These are phyloP conservation scores for Thinocorus orbignyianus DNA, from an alignment of 2,113 vertebrate species.

Conservation along the genomic window DNA sequence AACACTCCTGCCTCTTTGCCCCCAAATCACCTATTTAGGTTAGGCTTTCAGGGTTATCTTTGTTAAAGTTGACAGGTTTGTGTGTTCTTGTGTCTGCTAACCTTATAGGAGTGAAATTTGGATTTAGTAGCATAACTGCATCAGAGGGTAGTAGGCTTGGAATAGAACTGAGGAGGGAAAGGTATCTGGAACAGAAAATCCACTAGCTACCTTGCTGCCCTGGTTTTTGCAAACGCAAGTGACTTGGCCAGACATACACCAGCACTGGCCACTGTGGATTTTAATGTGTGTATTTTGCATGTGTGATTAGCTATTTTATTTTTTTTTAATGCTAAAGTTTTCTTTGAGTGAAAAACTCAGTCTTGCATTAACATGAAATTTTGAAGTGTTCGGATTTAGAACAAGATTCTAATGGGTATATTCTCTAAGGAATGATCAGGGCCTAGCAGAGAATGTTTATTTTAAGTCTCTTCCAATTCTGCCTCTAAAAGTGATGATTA, in stretches of 20 bases:
- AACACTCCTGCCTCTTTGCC: fast-evolving
- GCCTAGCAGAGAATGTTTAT: neutral
- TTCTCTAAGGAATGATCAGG: neutral
- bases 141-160: neutral
- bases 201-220: neutral
- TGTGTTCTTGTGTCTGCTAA: neutral
- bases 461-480: neutral
- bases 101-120: neutral
- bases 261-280: neutral
- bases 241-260: neutral
- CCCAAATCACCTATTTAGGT: neutral
- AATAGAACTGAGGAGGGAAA: neutral
- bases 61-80: neutral
- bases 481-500: neutral
- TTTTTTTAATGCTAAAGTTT: neutral
- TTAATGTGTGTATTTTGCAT: neutral
- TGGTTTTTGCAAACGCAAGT: neutral
- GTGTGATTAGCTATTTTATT: neutral
- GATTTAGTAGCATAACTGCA: neutral
- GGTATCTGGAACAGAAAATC: neutral
- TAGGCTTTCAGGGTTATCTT: neutral
- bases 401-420: neutral
- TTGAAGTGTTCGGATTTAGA: neutral
- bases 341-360: neutral
- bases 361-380: neutral